Evolutionary conservation across 2,888 invertebrate species (phyloP).

Genomic region (Altica lythri): DNA sequence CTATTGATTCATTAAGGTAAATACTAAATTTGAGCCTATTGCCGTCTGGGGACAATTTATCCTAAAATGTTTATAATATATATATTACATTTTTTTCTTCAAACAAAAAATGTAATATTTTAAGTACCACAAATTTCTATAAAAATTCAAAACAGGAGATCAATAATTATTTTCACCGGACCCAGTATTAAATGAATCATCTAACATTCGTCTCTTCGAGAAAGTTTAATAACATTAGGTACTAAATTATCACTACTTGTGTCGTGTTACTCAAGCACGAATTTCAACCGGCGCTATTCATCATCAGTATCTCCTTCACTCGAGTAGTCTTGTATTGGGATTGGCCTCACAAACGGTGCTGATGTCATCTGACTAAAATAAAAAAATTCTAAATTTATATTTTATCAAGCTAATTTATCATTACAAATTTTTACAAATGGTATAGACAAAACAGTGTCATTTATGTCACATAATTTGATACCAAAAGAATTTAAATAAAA

Average conservation of each 20-base stretch:
- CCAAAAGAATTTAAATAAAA: too few species aligned
- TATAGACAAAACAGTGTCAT: background rate
- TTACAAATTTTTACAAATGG: too few species aligned
- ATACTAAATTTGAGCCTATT: background rate
- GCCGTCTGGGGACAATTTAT: too few species aligned
- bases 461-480: slow-evolving; percentile 6
- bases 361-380: slow-evolving; percentile 71
- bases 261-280: slow-evolving; percentile 40
- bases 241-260: slow-evolving; percentile 41
- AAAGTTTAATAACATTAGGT: slow-evolving; percentile 36
- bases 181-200: slow-evolving; percentile 19
- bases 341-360: slow-evolving; percentile 69
- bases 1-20: background rate
- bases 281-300: slow-evolving; percentile 66
- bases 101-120: slow-evolving; percentile 1
- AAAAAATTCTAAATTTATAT: slow-evolving; percentile 18
- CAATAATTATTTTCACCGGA: slow-evolving; percentile 18
- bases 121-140: background rate
- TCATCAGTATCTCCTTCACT: slow-evolving; percentile 93
- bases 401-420: too few species aligned
- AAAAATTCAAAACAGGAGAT: background rate
- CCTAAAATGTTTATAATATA: too few species aligned
- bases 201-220: slow-evolving; percentile 29
- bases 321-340: slow-evolving; percentile 73
- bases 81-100: background rate